Base-by-base conservation (phyloP, 1,140 invertebrate genomes). In the Asobara japonica region DNA sequence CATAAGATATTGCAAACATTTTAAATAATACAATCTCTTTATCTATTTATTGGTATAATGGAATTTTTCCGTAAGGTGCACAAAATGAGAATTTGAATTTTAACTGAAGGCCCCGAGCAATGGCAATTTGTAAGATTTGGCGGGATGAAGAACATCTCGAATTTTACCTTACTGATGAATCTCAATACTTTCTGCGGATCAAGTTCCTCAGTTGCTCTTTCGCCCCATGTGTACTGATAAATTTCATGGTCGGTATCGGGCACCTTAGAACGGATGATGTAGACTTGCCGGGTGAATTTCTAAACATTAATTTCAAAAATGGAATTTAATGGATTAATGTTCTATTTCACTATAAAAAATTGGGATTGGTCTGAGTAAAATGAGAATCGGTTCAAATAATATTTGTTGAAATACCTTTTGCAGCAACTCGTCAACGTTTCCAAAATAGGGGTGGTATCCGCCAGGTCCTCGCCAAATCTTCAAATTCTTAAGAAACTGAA, bases 221-320 rank as follows among this genome's bases (percentile, higher is more conserved):
- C 13, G n/a, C 73, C 73, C 73, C 73, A 74, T n/a, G 27, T 18
- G 11, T 56, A 74, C 8, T 66, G 48, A 13, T 71, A 20, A 3
- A 41, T 36, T 16, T 69, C 41, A 18, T 69, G 41, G 30, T 74
- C 64, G 2, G 10, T 30, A 3, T 65, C 20, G 10, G 29, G 10
- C 18, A 66, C 33, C 11, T 38, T 41, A 16, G 16, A 18, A 11
- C 13, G 16, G 7, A 45, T 13, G 48, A 74, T 31, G 45, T 74
- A 74, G 0, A 30, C 1, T 45, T 74, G 73, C 18, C 66, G 41
- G 2, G 80, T 74, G 67, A 85, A 86, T 7, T 80, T 77, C 84
- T 86, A n/a, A 27, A 78, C 77, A 16, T 25, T 18, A 20, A 16
- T 3, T 38, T n/a, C 3, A 3, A 38, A 13, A 38, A 38, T 38